Percentiles rank a stretch among this genome's conserved stretches.
phyloP scores from a whole-genome alignment of 2,888 invertebrate species.

The Heliconius charithonia region DNA sequence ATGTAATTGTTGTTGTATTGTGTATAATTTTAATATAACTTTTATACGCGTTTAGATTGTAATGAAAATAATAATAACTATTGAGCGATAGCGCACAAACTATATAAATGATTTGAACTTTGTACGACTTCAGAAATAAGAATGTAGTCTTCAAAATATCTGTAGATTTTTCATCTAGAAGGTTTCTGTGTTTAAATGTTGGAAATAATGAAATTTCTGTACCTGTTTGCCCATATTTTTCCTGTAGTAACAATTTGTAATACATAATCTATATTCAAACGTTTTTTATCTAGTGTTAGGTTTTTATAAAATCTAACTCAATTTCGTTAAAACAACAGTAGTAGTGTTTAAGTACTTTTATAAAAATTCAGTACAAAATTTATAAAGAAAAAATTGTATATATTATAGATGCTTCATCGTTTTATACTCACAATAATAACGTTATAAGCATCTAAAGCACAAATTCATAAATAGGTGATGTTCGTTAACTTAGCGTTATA shows the following conservation, averaged over 20 bases:
- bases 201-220: conserved; percentile 15
- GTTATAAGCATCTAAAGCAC: conserved; percentile 7
- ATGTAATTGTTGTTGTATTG: conserved; percentile 50
- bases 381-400: conserved; percentile 20
- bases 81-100: conserved; percentile 50
- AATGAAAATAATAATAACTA: conserved; percentile 43
- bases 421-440: conserved; percentile 26
- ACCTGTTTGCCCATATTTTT: conserved; percentile 32
- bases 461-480: conserved; percentile 13
- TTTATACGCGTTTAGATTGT: conserved; percentile 50
- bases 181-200: conserved; percentile 8
- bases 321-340: conserved; percentile 14
- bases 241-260: conserved; percentile 23
- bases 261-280: conserved; percentile 18
- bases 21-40: conserved; percentile 42
- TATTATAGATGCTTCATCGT: conserved; percentile 23
- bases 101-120: conserved; percentile 45
- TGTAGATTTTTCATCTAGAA: conserved; percentile 1
- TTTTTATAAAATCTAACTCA: conserved; percentile 39
- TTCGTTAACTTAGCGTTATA: conserved; percentile 7
- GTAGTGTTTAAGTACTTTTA: conserved; percentile 33
- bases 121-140: conserved; percentile 18
- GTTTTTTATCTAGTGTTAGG: conserved; percentile 28
- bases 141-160: background rate
- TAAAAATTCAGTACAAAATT: conserved; percentile 41